phyloP scores from a whole-genome alignment of 1,140 invertebrate species.

The Leptinotarsa texana region DNA sequence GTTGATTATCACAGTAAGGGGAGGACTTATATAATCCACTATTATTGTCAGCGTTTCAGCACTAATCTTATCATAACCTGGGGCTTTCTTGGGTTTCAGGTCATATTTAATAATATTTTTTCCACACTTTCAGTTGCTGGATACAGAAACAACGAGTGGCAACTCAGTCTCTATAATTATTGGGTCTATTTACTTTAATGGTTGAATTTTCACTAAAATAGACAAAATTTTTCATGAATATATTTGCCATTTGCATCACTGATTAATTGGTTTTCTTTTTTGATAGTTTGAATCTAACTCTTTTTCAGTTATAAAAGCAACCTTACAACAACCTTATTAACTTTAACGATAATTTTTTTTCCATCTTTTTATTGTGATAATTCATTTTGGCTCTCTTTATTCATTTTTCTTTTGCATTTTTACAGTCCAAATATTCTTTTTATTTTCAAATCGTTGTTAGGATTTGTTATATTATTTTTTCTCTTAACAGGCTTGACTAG shows the following conservation, averaged over 20 bases:
- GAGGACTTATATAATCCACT: too few species aligned
- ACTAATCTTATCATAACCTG: background rate
- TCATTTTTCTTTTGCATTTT: too few species aligned
- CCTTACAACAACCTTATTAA: too few species aligned
- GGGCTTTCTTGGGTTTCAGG: background rate
- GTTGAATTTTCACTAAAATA: background rate
- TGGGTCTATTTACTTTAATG: background rate
- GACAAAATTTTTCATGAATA: background rate
- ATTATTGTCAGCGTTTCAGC: background rate
- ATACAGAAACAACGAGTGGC: background rate
- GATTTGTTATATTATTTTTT: too few species aligned
- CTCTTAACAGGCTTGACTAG: too few species aligned
- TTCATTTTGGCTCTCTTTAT: too few species aligned
- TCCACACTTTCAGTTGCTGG: background rate
- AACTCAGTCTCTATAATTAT: background rate
- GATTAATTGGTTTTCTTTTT: background rate
- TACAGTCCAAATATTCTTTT: too few species aligned
- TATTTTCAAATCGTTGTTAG: too few species aligned
- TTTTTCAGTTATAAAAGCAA: too few species aligned
- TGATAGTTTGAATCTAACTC: too few species aligned
- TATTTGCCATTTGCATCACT: background rate
- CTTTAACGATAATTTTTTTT: too few species aligned
- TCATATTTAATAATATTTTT: background rate
- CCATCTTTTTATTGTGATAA: too few species aligned
- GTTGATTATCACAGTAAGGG: background rate